These are phyloP conservation scores for Atopsyche davidsoni DNA, from an alignment of 1,140 invertebrate genomes.

Conservation along the genomic window DNA sequence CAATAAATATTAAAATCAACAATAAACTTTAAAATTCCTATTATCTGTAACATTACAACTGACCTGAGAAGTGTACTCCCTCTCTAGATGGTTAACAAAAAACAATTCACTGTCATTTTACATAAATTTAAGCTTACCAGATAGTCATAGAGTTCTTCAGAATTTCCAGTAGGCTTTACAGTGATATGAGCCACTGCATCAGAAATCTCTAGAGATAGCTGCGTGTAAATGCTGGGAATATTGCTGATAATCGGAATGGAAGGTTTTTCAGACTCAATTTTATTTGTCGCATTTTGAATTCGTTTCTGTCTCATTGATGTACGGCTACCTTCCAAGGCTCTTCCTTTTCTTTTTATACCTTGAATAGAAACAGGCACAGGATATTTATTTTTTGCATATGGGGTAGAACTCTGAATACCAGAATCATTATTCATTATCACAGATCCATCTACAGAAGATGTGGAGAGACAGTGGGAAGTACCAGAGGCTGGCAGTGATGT, in stretches of 20 bases:
- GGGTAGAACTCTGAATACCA: conserved; percentile 14
- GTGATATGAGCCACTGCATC: conserved; percentile 21
- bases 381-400: neutral
- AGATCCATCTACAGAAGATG: conserved; percentile 3
- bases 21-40: too few relatives aligned
- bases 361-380: neutral
- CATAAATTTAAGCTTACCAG: conserved; percentile 11
- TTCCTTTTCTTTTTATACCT: neutral
- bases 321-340: too few relatives aligned
- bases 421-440: conserved; percentile 10
- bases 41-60: too few relatives aligned
- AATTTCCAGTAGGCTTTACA: conserved; percentile 15
- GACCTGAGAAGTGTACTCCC: too few relatives aligned
- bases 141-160: conserved; percentile 15
- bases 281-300: neutral
- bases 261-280: too few relatives aligned
- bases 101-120: neutral
- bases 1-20: conserved; percentile 1
- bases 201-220: conserved; percentile 7
- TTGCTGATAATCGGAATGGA: too few relatives aligned
- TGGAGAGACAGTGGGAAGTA: neutral
- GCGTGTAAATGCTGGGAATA: too few relatives aligned
- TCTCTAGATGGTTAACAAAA: neutral
- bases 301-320: neutral
- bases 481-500: neutral